Conservation (phyloP, 2,888 invertebrate genomes). For the Bellardia pandia region DNA sequence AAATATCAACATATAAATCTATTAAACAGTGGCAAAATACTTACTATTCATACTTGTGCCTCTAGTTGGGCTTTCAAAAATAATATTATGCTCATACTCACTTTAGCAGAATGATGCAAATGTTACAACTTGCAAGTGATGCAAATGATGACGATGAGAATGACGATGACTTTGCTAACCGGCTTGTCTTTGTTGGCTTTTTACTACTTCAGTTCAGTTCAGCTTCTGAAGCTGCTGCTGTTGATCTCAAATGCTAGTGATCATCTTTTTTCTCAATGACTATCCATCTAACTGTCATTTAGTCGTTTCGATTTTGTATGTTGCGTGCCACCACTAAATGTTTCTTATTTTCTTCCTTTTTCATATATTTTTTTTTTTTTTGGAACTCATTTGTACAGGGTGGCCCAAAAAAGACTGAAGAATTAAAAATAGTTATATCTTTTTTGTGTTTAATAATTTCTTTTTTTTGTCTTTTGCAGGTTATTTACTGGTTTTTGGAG, state of each 20-base stretch:
- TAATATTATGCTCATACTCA: slow-evolving; percentile 9
- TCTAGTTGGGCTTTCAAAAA: slow-evolving; percentile 39
- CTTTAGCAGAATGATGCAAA: slow-evolving; percentile 41
- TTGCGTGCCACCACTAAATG: slow-evolving; percentile 71
- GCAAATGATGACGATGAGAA: slow-evolving; percentile 48
- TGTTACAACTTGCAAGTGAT: slow-evolving; percentile 61
- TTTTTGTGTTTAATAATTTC: too few relatives aligned
- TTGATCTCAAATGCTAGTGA: slow-evolving; percentile 69
- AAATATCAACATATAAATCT: slow-evolving; percentile 63
- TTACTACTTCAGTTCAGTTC: slow-evolving; percentile 41
- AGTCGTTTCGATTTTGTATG: slow-evolving; percentile 62
- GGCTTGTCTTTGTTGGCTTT: slow-evolving; percentile 67
- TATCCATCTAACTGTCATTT: slow-evolving; percentile 73
- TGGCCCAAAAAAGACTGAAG: too few relatives aligned
- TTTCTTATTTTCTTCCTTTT: slow-evolving; percentile 23
- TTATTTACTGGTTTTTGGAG: too few relatives aligned
- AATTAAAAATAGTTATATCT: too few relatives aligned
- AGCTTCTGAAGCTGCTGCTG: slow-evolving; percentile 37
- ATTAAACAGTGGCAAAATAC: slow-evolving; percentile 66
- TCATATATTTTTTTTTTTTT: not conserved
- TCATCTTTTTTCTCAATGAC: slow-evolving; percentile 68
- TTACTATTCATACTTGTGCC: slow-evolving; percentile 51
- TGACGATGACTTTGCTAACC: slow-evolving; percentile 70
- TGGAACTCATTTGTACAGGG: not conserved
- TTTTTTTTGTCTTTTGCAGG: too few relatives aligned